A percentile compares a stretch with the other conserved stretches of the same genome.
Evolutionary conservation across 2,888 invertebrate genomes (phyloP).

Genomic region (Druceiella hillmani): DNA sequence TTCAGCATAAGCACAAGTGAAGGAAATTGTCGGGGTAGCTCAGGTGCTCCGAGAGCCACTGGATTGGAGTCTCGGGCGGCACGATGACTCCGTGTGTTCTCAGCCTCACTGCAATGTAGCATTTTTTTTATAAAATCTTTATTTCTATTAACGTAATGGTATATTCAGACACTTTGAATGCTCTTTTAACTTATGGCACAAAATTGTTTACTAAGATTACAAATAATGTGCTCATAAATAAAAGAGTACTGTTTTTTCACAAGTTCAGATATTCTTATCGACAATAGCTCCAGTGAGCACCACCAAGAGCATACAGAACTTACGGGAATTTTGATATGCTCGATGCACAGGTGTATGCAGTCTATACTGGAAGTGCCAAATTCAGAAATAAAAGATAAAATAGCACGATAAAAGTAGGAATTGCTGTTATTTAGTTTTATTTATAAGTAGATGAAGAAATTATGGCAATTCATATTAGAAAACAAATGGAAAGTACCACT

Average conservation of each 20-base stretch:
- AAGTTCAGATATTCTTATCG: no score
- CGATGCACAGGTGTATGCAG: no score
- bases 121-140: slow-evolving; percentile 6
- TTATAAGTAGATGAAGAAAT: slow-evolving; percentile 2
- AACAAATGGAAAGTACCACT: neutral
- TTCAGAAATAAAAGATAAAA: slow-evolving; percentile 6
- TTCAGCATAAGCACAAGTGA: slow-evolving; percentile 65
- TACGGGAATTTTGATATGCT: no score
- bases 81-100: slow-evolving; percentile 87
- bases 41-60: slow-evolving; percentile 97
- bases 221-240: no score
- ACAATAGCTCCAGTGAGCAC: no score
- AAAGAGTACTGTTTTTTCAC: no score
- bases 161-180: no score
- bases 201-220: no score
- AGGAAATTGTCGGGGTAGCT: slow-evolving; percentile 99
- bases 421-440: slow-evolving; percentile 4
- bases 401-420: slow-evolving; percentile 6
- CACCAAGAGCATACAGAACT: no score
- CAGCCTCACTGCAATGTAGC: slow-evolving; percentile 58
- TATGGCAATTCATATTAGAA: neutral
- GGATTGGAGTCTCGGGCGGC: slow-evolving; percentile 83
- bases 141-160: slow-evolving; percentile 6
- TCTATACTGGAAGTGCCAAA: no score
- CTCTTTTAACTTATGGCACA: no score